Conservation (phyloP, 2,797 vertebrate species). For the Picus viridis region DNA sequence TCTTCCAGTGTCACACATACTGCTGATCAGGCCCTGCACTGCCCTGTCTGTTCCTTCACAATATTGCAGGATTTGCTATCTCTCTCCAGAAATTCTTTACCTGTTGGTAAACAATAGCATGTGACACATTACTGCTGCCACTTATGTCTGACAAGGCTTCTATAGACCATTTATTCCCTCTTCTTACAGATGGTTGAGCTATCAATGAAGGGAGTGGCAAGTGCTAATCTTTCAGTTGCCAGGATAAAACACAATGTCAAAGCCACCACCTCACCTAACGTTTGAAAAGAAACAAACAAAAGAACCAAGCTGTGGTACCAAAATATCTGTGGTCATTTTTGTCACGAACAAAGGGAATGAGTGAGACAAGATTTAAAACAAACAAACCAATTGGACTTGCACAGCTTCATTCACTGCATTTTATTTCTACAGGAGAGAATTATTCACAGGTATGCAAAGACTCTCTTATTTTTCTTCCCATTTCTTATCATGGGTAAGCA, state of each 20-base stretch:
- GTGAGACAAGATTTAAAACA: background rate
- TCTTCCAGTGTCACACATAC: accelerated
- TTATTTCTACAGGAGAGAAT: background rate
- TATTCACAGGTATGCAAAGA: background rate
- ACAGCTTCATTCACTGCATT: background rate
- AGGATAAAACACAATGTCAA: background rate
- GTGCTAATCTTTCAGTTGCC: background rate
- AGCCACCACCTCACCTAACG: background rate
- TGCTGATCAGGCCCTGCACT: background rate
- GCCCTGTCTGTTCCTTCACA: background rate
- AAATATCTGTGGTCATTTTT: background rate
- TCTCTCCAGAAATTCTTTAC: background rate
- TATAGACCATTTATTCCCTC: background rate
- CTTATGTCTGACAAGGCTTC: background rate
- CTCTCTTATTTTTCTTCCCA: background rate
- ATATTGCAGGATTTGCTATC: background rate
- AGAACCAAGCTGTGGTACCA: background rate
- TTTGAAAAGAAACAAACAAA: background rate
- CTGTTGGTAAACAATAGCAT: background rate
- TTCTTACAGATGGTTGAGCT: background rate
- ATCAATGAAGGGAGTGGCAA: background rate
- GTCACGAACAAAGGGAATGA: background rate
- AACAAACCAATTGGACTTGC: background rate
- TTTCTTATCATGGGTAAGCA: background rate
- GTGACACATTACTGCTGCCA: background rate